Evolutionary conservation across 2,888 invertebrate species (phyloP).

Genomic region (Hirtodrosophila confusa): DNA sequence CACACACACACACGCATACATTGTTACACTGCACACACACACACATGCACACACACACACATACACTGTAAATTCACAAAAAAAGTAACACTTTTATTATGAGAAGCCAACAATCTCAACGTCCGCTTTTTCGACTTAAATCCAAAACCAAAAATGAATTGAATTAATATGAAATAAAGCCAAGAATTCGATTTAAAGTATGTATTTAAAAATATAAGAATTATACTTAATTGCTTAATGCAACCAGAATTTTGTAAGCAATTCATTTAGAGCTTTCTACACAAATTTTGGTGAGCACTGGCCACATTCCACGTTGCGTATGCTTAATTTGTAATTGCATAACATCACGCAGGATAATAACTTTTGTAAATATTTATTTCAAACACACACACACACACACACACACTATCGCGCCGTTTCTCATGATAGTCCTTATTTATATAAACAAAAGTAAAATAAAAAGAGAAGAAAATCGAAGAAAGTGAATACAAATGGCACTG

Average conservation of each 20-base stretch:
- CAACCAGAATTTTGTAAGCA: constrained; percentile 55
- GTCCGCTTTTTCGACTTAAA: constrained; percentile 71
- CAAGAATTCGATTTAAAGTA: constrained; percentile 44
- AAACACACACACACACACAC: constrained; percentile 29
- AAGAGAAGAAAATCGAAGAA: constrained; percentile 1
- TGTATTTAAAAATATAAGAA: constrained; percentile 27
- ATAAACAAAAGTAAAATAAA: constrained; percentile 16
- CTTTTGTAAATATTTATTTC: constrained; percentile 77
- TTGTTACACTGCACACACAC: constrained; percentile 9
- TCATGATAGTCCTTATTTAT: constrained; percentile 38
- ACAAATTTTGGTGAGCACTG: constrained; percentile 41
- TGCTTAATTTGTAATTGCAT: constrained; percentile 41
- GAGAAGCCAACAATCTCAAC: constrained; percentile 62
- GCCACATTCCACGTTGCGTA: constrained; percentile 52
- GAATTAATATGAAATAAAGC: constrained; percentile 34
- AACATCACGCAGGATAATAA: constrained; percentile 22
- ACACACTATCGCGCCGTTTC: constrained; percentile 25
- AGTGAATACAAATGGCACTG: constrained; percentile 52
- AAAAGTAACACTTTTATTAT: constrained; percentile 52
- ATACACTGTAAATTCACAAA: constrained; percentile 66
- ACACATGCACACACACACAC: constrained; percentile 20
- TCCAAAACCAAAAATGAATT: constrained; percentile 26
- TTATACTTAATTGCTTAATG: constrained; percentile 38
- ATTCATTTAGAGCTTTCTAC: constrained; percentile 48
- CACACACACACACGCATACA: constrained; percentile 28